Percentiles rank a stretch among this genome's conserved stretches.
These are phyloP conservation scores for Nothobranchius kuhntae DNA, from an alignment of 2,113 vertebrate species.

Conservation along the genomic window DNA sequence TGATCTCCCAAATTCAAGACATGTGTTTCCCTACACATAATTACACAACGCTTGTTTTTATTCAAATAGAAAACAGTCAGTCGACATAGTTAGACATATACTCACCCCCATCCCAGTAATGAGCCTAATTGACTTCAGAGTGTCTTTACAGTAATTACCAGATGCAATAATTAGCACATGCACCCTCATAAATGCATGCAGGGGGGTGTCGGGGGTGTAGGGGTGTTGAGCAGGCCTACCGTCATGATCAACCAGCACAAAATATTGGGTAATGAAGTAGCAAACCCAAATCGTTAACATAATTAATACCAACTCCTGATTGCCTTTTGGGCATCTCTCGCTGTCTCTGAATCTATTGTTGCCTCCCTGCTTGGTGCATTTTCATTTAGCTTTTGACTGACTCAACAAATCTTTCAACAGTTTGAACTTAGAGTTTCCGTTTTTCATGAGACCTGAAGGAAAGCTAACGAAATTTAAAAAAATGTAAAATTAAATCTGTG, in stretches of 20 bases:
- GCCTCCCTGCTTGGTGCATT: conserved; percentile 41
- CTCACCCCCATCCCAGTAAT: conserved; percentile 4
- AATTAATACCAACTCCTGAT: conserved; percentile 69
- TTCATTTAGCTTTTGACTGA: conserved; percentile 53
- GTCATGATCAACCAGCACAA: conserved; percentile 66
- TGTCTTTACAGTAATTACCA: conserved; percentile 63
- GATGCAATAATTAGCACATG: conserved; percentile 66
- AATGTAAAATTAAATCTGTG: no score
- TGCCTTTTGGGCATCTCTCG: conserved; percentile 55
- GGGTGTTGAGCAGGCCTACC: conserved; percentile 27
- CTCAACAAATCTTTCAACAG: conserved; percentile 54
- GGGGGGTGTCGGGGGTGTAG: conserved; percentile 12
- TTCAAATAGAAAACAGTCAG: conserved; percentile 3
- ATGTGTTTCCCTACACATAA: not conserved
- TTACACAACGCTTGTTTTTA: not conserved
- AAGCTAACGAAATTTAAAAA: no score
- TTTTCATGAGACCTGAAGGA: no score
- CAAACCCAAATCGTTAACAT: conserved; percentile 76
- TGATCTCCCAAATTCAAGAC: not conserved
- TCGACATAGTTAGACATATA: not conserved
- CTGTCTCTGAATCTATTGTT: conserved; percentile 44
- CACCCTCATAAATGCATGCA: conserved; percentile 19
- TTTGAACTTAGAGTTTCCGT: no score
- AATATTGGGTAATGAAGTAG: conserved; percentile 76
- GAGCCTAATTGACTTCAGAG: conserved; percentile 59